These are phyloP conservation scores for Cochlearius cochlearius DNA, from an alignment of 2,113 vertebrate genomes.

Conservation along the genomic window DNA sequence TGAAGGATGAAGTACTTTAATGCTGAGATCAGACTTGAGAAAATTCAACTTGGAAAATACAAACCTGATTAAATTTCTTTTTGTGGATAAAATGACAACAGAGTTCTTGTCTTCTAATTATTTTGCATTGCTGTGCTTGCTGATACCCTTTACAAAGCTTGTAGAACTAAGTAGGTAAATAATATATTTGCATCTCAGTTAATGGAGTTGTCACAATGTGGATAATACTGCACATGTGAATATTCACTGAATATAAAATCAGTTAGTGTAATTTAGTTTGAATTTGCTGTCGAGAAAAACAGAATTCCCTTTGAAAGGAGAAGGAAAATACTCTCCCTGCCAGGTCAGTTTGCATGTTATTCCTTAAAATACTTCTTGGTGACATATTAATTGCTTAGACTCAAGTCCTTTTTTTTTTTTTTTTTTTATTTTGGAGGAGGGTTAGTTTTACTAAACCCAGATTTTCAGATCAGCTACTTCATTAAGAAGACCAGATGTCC, in stretches of 20 bases:
- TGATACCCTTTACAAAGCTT: background rate
- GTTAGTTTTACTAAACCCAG: background rate
- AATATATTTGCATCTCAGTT: background rate
- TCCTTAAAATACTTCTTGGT: constrained; percentile 46
- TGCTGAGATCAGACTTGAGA: background rate
- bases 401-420: background rate
- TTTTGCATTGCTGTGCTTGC: background rate
- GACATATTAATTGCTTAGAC: constrained; percentile 14
- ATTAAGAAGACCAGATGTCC: constrained; percentile 14
- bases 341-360: constrained; percentile 27
- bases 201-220: background rate
- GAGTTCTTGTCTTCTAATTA: background rate
- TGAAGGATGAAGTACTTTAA: background rate
- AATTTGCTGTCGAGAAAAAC: constrained; percentile 33
- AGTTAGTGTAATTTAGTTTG: background rate
- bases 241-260: background rate
- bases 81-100: background rate
- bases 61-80: background rate
- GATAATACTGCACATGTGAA: background rate
- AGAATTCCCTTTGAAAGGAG: constrained; percentile 3
- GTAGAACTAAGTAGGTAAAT: background rate
- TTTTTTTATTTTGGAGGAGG: background rate
- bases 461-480: constrained; percentile 35
- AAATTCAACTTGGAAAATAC: background rate
- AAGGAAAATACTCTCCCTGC: constrained; percentile 7